Base-by-base conservation (phyloP, 2,888 invertebrate species). In the Scrobipalpa atriplicella region DNA sequence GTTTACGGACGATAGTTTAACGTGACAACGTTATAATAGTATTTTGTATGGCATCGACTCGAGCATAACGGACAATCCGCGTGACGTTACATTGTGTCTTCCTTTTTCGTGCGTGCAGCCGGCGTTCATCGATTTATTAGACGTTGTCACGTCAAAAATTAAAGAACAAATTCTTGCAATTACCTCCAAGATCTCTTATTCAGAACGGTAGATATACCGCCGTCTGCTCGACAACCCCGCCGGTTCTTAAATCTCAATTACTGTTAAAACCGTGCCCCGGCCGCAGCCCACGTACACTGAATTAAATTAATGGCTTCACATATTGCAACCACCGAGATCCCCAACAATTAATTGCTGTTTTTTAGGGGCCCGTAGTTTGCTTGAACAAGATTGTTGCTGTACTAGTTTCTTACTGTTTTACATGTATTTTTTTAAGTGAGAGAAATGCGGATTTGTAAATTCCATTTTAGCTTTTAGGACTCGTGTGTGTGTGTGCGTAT, bases 201-300 rank as follows among this genome's bases (percentile, higher is more conserved):
- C 19, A 41, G 41, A 41, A 13, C 7, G 9, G 18, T 73, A 75
- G 71, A 79, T 81, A 13, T 3, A 3, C 43, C 13, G 13, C n/a
- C 78, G 72, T 69, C 74, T 77, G 72, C 73, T 74, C 75, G 77
- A 80, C 80, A 82, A 84, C 80, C 80, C 83, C 81, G 76, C 83
- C 81, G 79, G 81, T 91, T 91, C 92, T 92, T 92, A 92, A 92
- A 92, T 92, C 92, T 89, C 92, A 91, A 92, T 92, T 92, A 92
- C 84, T 90, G 90, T 89, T 88, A 87, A 90, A 90, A 90, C 90
- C 91, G 84, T 88, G 90, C 90, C 92, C 87, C 81, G 85, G 83
- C 52, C 61, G 52, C 54, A 58, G 83, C 81, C 79, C 89, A 90
- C 90, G 90, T 89, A 88, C 85, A 85, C 87, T 87, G 90, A 90